Base-by-base conservation (phyloP, 2,113 vertebrate species). In the Chloropsis hardwickii region DNA sequence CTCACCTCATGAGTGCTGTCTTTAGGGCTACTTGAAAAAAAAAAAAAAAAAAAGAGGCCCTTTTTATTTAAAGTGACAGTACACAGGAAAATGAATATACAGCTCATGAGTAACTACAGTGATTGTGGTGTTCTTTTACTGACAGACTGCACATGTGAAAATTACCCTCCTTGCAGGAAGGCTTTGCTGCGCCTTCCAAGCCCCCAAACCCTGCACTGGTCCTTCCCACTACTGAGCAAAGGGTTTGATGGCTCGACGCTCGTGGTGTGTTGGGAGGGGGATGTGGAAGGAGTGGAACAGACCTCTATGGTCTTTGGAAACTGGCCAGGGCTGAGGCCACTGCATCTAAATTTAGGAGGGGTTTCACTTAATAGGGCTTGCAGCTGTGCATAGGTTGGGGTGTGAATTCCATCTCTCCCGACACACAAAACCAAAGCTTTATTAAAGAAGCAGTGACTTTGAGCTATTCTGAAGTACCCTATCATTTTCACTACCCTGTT, bases 331-430 rank as follows among this genome's bases (percentile, higher is more conserved):
- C 88, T 97, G 96, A 96, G 94, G 92, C 94, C 93, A 95, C 90
- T 86, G 88, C 67, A 73, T 94, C 95, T 95, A 97, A 91, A 95
- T 96, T 97, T 97, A 95, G 95, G 94, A 96, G 84, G 91, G 92
- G 89, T 91, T 95, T 94, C 90, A 80, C 93, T 96, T 96, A 97
- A 97, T 97, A 96, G 87, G 79, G 92, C 94, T 93, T 90, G 92
- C 94, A 97, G 96, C 92, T 96, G 95, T 96, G 92, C 93, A 91
- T 97, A 94, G 81, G 90, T 95, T 95, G 90, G 96, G 90, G 96
- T 96, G 94, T 97, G 94, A 97, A 97, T 96, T 95, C 92, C 87
- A 91, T 96, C 92, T 90, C 76, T 95, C 85, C 58, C 12, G 3
- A 81, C 90, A 69, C 28, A 86, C 84, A 92, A 94, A 96, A 48